A percentile compares a stretch with the other conserved stretches of the same genome.
Evolutionary conservation across 1,140 invertebrate genomes (phyloP).

Genomic region (Trichoplusia ni): DNA sequence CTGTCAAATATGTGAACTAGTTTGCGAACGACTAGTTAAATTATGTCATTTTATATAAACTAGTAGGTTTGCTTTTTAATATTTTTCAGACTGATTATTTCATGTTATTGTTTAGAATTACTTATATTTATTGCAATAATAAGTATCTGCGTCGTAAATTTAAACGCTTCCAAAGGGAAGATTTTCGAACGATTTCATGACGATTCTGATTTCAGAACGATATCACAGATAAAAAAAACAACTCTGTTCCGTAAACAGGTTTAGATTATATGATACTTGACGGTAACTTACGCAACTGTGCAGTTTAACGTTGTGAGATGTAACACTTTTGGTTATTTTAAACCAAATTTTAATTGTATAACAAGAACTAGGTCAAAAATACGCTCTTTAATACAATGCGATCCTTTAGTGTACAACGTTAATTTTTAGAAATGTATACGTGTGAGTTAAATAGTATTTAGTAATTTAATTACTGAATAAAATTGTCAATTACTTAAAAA

Average conservation of each 20-base stretch:
- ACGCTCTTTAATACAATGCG: background rate
- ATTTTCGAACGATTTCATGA: no score
- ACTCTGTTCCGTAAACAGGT: background rate
- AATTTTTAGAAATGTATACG: no score
- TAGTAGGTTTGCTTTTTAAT: no score
- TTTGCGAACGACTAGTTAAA: background rate
- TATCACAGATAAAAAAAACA: background rate
- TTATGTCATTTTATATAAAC: no score
- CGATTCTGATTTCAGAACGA: background rate
- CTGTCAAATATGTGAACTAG: background rate
- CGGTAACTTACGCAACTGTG: conserved; percentile 5
- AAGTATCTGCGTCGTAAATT: no score
- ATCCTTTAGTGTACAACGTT: background rate
- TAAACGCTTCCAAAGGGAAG: no score
- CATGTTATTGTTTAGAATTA: no score
- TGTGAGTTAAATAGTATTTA: no score
- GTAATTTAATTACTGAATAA: no score
- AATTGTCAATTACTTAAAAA: no score
- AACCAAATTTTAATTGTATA: conserved; percentile 17
- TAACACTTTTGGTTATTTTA: conserved; percentile 10
- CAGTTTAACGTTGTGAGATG: conserved; percentile 3
- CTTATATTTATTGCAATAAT: no score
- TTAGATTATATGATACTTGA: background rate
- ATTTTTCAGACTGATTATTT: no score
- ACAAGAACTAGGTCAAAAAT: conserved; percentile 17